phyloP scores from a whole-genome alignment of 2,113 vertebrate genomes.

The Anarrhichthys ocellatus region DNA sequence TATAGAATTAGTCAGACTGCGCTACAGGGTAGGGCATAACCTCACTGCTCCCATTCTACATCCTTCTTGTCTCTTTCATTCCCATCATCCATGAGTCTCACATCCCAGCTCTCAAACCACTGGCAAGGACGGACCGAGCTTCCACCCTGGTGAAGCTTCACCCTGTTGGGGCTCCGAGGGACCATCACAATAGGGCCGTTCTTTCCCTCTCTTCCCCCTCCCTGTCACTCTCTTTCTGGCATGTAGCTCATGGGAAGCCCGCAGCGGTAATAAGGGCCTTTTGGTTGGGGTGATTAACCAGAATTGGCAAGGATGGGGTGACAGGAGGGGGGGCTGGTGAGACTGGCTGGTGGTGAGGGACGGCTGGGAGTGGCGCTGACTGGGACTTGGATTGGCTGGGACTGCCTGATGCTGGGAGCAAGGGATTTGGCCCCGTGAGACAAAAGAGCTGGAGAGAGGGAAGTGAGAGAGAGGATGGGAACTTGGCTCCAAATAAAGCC shows the following conservation, averaged over 20 bases:
- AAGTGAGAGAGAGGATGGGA: slow-evolving; percentile 58
- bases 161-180: slow-evolving; percentile 32
- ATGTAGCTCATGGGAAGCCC: slow-evolving; percentile 74
- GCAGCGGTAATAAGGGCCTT: slow-evolving; percentile 65
- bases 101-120: slow-evolving; percentile 38
- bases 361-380: slow-evolving; percentile 39
- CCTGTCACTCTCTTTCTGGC: slow-evolving; percentile 60
- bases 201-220: slow-evolving; percentile 53
- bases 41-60: slow-evolving; percentile 27
- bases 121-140: slow-evolving; percentile 57
- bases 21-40: slow-evolving; percentile 48
- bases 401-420: slow-evolving; percentile 37
- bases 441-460: slow-evolving; percentile 46
- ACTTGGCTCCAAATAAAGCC: slow-evolving; percentile 39
- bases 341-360: slow-evolving; percentile 20
- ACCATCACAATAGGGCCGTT: slow-evolving; percentile 65
- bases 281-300: slow-evolving; percentile 80
- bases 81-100: slow-evolving; percentile 60
- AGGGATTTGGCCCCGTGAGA: slow-evolving; percentile 46
- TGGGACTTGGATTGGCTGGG: slow-evolving; percentile 57
- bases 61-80: slow-evolving; percentile 63
- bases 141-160: slow-evolving; percentile 42
- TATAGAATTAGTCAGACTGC: slow-evolving; percentile 51
- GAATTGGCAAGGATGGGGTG: slow-evolving; percentile 70
- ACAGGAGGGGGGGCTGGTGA: slow-evolving; percentile 33